Conservation (phyloP, 64 coral and sea anemone genomes). For the Stichodactyla mertensii region DNA sequence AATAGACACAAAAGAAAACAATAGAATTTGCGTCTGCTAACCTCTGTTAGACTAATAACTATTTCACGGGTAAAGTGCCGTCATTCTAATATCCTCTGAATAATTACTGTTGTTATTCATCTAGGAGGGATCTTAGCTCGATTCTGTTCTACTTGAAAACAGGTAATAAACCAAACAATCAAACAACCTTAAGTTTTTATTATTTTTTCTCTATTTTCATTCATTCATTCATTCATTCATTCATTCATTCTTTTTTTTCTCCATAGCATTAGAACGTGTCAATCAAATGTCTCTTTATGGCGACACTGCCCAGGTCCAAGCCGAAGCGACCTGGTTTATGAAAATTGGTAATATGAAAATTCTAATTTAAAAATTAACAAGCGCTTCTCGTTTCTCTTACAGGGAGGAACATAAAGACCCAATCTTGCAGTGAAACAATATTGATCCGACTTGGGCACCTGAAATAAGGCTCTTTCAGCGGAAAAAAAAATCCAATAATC, state of each 20-base stretch:
- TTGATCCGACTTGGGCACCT: too few relatives aligned
- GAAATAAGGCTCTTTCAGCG: too few relatives aligned
- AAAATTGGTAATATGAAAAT: slow-evolving; percentile 70
- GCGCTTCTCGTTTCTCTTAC: too few relatives aligned
- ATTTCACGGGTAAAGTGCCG: too few relatives aligned
- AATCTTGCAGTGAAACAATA: too few relatives aligned
- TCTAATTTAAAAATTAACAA: too few relatives aligned
- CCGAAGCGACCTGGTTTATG: slow-evolving; percentile 93
- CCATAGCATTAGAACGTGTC: slow-evolving; percentile 53
- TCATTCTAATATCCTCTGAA: neutral
- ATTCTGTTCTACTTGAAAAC: slow-evolving; percentile 77
- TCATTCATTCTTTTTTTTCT: neutral
- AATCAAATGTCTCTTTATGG: slow-evolving; percentile 36
- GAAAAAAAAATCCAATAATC: too few relatives aligned
- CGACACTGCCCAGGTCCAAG: slow-evolving; percentile 29
- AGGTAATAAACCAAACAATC: slow-evolving; percentile 23
- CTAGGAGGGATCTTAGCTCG: slow-evolving; percentile 53
- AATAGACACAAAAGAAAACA: too few relatives aligned
- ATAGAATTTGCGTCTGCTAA: too few relatives aligned
- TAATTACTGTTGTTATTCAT: neutral
- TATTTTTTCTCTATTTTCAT: neutral
- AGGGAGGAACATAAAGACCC: too few relatives aligned
- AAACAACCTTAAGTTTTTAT: neutral
- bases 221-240: neutral
- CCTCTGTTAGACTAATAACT: too few relatives aligned